Evolutionary conservation across 2,888 invertebrate genomes (phyloP).

Genomic region (Petrolisthes cinctipes): DNA sequence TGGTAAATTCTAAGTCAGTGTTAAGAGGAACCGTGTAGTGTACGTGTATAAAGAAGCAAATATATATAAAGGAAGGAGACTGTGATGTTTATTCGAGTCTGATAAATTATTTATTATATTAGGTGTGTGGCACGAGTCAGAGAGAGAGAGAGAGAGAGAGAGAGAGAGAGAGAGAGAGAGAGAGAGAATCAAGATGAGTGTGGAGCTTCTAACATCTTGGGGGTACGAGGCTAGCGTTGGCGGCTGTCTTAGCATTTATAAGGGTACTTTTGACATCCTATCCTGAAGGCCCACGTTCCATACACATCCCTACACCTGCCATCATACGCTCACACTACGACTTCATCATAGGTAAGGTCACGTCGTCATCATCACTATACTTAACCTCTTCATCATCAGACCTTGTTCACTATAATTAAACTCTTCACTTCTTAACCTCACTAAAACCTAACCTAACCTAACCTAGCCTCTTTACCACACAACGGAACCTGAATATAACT

Average conservation of each 20-base stretch:
- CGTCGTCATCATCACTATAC: too few relatives aligned
- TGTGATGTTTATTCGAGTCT: background rate
- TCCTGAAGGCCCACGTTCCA: constrained; percentile 7
- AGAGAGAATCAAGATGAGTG: background rate
- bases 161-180: background rate
- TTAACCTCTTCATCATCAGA: too few relatives aligned
- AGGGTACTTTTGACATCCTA: constrained; percentile 2
- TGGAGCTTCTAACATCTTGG: background rate
- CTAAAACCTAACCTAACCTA: too few relatives aligned
- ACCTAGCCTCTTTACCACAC: too few relatives aligned
- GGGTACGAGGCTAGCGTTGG: background rate
- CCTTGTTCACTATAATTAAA: too few relatives aligned
- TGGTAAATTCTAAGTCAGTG: background rate
- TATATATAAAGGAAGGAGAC: background rate
- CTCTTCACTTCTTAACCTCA: too few relatives aligned
- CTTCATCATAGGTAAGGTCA: constrained; percentile 27
- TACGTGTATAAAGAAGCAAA: background rate
- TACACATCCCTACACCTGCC: constrained; percentile 4
- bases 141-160: background rate
- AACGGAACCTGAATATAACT: too few relatives aligned
- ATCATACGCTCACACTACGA: constrained; percentile 9
- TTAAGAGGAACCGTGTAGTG: background rate
- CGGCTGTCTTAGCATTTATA: background rate
- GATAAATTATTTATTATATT: background rate
- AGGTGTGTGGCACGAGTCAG: background rate